Evolutionary conservation across 30 jellyfish, hydroid and myxozoan genomes (phyloP).

Genomic region (Aurelia sp.): DNA sequence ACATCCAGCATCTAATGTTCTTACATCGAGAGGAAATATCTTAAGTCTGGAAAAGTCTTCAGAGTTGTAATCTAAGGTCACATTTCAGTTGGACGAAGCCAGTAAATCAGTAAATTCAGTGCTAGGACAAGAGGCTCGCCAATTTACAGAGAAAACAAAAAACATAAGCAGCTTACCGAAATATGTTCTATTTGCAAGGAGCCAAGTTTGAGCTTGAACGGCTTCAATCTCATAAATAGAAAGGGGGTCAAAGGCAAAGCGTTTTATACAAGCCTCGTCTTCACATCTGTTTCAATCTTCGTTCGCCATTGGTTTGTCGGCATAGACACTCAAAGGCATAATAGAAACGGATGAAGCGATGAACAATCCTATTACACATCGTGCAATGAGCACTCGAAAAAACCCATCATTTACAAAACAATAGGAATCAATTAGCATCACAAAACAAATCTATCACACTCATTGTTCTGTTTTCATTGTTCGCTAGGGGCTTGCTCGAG

Average conservation of each 20-base stretch:
- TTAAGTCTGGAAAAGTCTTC: no score
- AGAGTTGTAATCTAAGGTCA: no score
- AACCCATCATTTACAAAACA: constrained; percentile 60
- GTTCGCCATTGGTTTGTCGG: constrained; percentile 85
- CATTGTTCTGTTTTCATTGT: constrained; percentile 24
- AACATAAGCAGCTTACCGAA: constrained; percentile 49
- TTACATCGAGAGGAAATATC: no score
- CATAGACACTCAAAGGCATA: constrained; percentile 73
- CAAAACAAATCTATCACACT: constrained; percentile 41
- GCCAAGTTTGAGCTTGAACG: constrained; percentile 36
- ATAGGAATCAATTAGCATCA: constrained; percentile 33
- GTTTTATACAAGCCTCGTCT: constrained; percentile 68
- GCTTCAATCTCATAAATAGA: constrained; percentile 46
- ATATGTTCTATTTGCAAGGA: constrained; percentile 29
- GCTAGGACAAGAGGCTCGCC: no score
- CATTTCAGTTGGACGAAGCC: no score
- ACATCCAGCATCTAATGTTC: no score
- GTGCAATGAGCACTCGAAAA: constrained; percentile 74
- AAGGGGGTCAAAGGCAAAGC: constrained; percentile 53
- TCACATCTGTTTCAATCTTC: constrained; percentile 69
- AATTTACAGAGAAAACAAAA: not conserved
- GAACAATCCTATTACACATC: constrained; percentile 72
- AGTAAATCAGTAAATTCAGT: no score
- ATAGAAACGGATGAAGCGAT: constrained; percentile 75
- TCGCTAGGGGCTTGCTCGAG: constrained; percentile 9